Base-by-base conservation (phyloP, 1,140 invertebrate genomes). In the Solenopsis invicta region DNA sequence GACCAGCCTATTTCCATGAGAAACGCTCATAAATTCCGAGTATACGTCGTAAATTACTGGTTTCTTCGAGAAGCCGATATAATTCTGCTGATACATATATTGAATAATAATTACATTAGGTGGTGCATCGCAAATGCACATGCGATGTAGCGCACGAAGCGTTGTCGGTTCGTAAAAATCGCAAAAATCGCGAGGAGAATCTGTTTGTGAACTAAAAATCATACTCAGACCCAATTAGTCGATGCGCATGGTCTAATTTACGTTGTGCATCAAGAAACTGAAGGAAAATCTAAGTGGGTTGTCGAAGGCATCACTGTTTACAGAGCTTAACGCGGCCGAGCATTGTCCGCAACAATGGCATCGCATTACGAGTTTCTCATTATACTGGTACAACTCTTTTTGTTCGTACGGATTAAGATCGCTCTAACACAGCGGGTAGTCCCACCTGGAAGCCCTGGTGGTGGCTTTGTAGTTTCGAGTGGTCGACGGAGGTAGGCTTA, bases 351-450 rank as follows among this genome's bases (percentile, higher is more conserved):
- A 88, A 91, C 84, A 91, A 91, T 88, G 45, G 64, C 59, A 37
- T 71, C 80, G 85, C 78, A 91, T 92, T 92, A 89, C 85, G 74
- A 88, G 54, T 59, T 80, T 85, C 80, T 91, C 86, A 87, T 90
- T 89, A 88, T 82, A 62, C 74, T 56, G 82, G 90, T 88, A 90
- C 88, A 92, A 93, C 89, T 92, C 89, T 91, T 93, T 91, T 92
- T 91, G 88, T 92, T 87, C 74, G 41, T 62, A 18, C 10, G 91
- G 92, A 93, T 93, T 91, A 93, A 56, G 81, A 86, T 13, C 77
- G 86, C 88, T 84, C 89, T 87, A 9, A 61, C 90, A 21, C 87
- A 80, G 74, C 81, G 72, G 85, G 82, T 13, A 45, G 59, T 61
- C 71, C 21, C 48, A 37, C n/a, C 13, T 37, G 12, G n/a, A 61